Base-by-base conservation (phyloP, 2,888 invertebrate genomes). In the Argyresthia albistria region DNA sequence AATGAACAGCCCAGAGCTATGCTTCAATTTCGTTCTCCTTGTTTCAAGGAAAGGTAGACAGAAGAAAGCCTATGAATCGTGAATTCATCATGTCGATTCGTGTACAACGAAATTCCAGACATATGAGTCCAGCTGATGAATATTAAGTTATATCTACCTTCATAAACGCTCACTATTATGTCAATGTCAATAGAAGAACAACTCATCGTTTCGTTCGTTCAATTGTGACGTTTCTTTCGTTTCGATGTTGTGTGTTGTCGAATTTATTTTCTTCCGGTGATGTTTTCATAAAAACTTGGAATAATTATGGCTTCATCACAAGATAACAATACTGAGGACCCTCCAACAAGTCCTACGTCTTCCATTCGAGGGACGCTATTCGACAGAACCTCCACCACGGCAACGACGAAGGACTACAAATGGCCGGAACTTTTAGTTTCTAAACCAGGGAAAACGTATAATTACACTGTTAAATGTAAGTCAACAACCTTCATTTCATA, bases 341-440 rank as follows among this genome's bases (percentile, higher is more conserved):
- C 82, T 48, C 76, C 81, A 58, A 68, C 75, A 52, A 71, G 83
- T 43, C 80, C 84, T 50, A 73, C 76, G 42, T 63, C 78, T 11
- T 83, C 83, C 43, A 57, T 76, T 42, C 78, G 67, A 65, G 76
- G 76, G 36, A 65, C 67, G 16, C 60, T 75, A 15, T 69, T 78
- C 54, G 82, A 82, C 52, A 71, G 84, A 69, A 80, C 86, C 46
- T 75, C 83, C 37, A 82, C 84, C 37, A 68, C 76, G 56, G 64
- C 80, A 35, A 84, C 86, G 45, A 64, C 69, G 37, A 82, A 60
- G 55, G 81, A 80, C 58, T 86, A 87, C 63, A 86, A 77, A 75
- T 88, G 88, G 88, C 88, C 88, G 63, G 88, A 88, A 72, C 70
- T 88, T 56, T 65, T 88, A 59, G 59, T 88, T 62, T 79, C 87